Base-by-base conservation (phyloP, 1,140 invertebrate genomes). In the Drosophila pseudoobscura region DNA sequence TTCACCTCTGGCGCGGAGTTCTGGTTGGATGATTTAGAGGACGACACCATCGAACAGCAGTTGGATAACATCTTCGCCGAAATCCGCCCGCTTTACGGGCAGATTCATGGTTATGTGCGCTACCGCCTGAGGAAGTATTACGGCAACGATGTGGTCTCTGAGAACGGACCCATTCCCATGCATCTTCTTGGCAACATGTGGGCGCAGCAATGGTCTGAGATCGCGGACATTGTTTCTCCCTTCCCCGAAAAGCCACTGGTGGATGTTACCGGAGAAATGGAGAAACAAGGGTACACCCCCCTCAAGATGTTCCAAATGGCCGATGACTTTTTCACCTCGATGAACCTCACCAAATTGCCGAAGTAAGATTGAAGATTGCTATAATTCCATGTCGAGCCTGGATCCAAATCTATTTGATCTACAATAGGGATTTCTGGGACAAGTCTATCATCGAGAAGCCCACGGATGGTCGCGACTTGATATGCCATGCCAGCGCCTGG, bases 161-260 rank as follows among this genome's bases (percentile, higher is more conserved):
- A 94, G n/a, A 94, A 93, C 56, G 96, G 96, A 20, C 96, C 96
- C 0, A 96, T 99, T 58, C 97, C 97, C 1, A 97, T 97, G n/a
- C 97, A 99, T 94, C 92, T 99, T 1, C 89, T 97, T 71, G 96
- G 97, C 35, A 98, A 98, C 84, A 97, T 99, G 95, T 98, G 97
- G 97, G 96, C 96, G 0, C 97, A 99, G 92, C 93, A 94, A 0
- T 99, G 97, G 97, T 92, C 92, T n/a, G 95, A 96, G 76, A 94
- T 98, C 26, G 95, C 93, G 11, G 93, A 96, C 11, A 55, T 91
- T 43, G 78, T 91, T 0, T 92, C 94, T 9, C 97, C 97, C 0
- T 98, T 94, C 91, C 95, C 96, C 0, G 93, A 95, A 7, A 95
- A 95, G 70, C 92, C 94, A 15, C 92, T 95, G 35, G 92, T 96